Conservation (phyloP, 2,888 invertebrate species). For the Ptychoptera contaminata region DNA sequence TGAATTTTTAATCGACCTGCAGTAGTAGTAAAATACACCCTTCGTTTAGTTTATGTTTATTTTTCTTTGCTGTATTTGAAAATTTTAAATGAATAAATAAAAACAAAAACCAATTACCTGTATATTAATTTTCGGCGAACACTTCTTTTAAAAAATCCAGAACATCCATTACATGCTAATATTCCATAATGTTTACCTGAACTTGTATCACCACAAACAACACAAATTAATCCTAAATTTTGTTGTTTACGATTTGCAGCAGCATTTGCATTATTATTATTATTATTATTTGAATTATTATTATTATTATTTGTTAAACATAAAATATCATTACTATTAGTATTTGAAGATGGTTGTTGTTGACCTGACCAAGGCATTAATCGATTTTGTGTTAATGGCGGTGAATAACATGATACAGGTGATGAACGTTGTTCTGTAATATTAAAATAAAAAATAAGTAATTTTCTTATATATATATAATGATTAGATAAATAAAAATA, state of each 20-base stretch:
- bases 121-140: conserved; percentile 93
- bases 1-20: no score
- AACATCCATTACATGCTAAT: conserved; percentile 97
- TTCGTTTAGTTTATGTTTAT: background rate
- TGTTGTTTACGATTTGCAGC: conserved; percentile 33
- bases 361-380: conserved; percentile 25
- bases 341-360: conserved; percentile 20
- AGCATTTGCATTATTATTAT: conserved; percentile 5
- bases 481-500: no score
- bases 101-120: conserved; percentile 41
- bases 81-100: background rate
- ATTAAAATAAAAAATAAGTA: no score
- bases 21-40: background rate
- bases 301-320: background rate
- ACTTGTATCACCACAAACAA: conserved; percentile 93
- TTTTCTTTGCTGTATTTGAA: background rate
- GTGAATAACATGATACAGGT: conserved; percentile 24
- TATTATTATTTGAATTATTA: conserved; percentile 10
- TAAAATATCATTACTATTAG: conserved; percentile 8
- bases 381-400: conserved; percentile 17
- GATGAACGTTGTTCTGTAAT: conserved; percentile 20
- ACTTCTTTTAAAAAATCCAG: conserved; percentile 96
- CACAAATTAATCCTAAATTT: conserved; percentile 70
- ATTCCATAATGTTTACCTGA: conserved; percentile 97
- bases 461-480: no score